Evolutionary conservation across 2,888 invertebrate genomes (phyloP), one percentile per base, ranked within the genome.

Genomic region (Syrphus vitripennis): DNA sequence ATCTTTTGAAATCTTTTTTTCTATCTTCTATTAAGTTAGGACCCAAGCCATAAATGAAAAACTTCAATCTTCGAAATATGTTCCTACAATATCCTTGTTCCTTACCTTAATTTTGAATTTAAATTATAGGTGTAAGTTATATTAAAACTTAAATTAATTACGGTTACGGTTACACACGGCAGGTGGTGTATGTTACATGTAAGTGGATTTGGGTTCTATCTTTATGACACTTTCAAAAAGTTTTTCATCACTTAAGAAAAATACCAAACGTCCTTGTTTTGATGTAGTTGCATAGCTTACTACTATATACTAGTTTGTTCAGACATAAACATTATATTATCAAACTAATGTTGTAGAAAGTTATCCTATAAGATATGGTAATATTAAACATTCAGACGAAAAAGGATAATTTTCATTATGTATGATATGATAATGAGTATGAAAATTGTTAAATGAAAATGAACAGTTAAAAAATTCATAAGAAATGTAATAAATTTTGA

Each of bases 401-500:
- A 16, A 12, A 16, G 40, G 40, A 63, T 63, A 4, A 40, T 16
- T 42, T 42, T 42, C 26, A 63, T 63, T 42, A 63, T 63, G 40
- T 42, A 40, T 42, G 40, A 63, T 42, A 63, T 63, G 42, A 42
- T 31, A 42, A 42, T 63, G 42, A 61, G 61, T 5, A 9, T 55
- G n/a, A 59, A 26, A 26, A 42, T 26, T 63, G 40, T 61, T 61
- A 26, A 24, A 40, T 24, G n/a, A 16, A 40, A 61, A 40, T 40
- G 4, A 40, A 40, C 10, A 42, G 40, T 63, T 40, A 63, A 24
- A 63, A 37, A 42, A 63, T 26, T 63, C 61, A 42, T 63, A 42
- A 63, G 61, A 42, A 63, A 42, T 3, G n/a, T 24, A 42, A 63
- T 63, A 42, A 42, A 42, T 61, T 37, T 61, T 61, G 40, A 37